Base-by-base conservation (phyloP, 2,888 invertebrate genomes). In the Thecocarcelia acutangulata region DNA sequence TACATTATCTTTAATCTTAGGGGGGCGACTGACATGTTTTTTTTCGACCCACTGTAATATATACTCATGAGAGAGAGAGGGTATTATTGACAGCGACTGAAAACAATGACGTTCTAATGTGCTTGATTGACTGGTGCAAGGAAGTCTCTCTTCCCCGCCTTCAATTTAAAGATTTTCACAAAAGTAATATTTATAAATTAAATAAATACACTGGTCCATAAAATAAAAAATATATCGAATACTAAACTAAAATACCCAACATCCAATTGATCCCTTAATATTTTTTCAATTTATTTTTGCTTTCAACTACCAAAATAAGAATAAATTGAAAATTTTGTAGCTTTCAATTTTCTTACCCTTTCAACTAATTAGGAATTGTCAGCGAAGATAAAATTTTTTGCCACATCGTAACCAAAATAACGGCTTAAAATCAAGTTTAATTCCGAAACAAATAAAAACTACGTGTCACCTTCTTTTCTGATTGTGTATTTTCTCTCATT, bases 371-470 rank as follows among this genome's bases (percentile, higher is more conserved):
- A 68, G 66, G 37, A 48, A 54, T 19, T 44, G 15, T 12, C 61
- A 73, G 40, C 72, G 52, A 73, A 28, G 13, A 50, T 42, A 44
- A 28, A 33, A 5, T 4, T 28, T 3, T 50, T 24, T 61, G 61
- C 28, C 52, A 40, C 24, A 17, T 52, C 40, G 6, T 40, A 61
- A 72, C 24, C 48, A 15, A 28, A 9, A 72, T 48, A 48, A 12
- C 59, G 56, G 52, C 72, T 73, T 73, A 17, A 44, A 28, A 37
- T 12, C 61, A 50, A 40, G 21, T 42, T 52, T 33, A 46, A n/a
- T 48, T 37, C 37, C 33, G 28, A 56, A 24, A 56, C 42, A 37
- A 48, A 33, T 8, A 33, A 33, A 3, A 33, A 33, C 33, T 12
- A 48, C 48, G 70, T 17, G 17, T 33, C n/a, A 8, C 28, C 19